Base-by-base conservation (phyloP, 2,888 invertebrate genomes). In the Euphydryas editha region DNA sequence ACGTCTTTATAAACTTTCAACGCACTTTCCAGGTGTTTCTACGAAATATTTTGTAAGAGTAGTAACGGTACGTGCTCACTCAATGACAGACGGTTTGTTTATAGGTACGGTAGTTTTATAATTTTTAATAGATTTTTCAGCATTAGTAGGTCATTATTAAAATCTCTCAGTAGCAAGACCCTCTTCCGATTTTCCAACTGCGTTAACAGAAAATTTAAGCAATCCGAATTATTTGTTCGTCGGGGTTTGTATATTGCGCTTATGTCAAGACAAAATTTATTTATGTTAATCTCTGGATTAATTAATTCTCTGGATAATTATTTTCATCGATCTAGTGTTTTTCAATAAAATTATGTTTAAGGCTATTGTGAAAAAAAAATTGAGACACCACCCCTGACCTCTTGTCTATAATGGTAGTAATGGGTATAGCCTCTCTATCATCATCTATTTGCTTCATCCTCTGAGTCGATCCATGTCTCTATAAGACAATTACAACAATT, bases 101-200 rank as follows among this genome's bases (percentile, higher is more conserved):
- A n/a, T n/a, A n/a, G n/a, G n/a, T n/a, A n/a, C 18, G 4, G 20
- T n/a, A n/a, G n/a, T 44, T 21, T 56, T 17, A 37, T 70, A 70
- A 36, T 60, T 7, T 10, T 37, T 18, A 10, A 51, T 46, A 17
- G 60, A 11, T 4, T 7, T 59, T 2, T 62, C 17, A n/a, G 57
- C 62, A 0, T 56, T 39, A 67, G 18, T 13, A 70, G 39, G 51
- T 70, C 66, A 1, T 68, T 44, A 47, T 71, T 70, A 39, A 67
- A 69, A 47, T 72, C 70, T 7, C 74, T 72, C 21, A 72, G 68
- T 3, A 71, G 37, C n/a, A 65, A n/a, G 0, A 65, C 36, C 39
- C 70, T 59, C 37, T 62, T 68, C 2, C 68, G 47, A 15, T 18
- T 54, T 39, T 72, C 65, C 36, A 70, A 46, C 54, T 65, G 68